Percentiles rank a stretch among this genome's conserved stretches.
These are phyloP conservation scores for Druon quercuslanigerum DNA, from an alignment of 1,140 invertebrate species.

Conservation along the genomic window DNA sequence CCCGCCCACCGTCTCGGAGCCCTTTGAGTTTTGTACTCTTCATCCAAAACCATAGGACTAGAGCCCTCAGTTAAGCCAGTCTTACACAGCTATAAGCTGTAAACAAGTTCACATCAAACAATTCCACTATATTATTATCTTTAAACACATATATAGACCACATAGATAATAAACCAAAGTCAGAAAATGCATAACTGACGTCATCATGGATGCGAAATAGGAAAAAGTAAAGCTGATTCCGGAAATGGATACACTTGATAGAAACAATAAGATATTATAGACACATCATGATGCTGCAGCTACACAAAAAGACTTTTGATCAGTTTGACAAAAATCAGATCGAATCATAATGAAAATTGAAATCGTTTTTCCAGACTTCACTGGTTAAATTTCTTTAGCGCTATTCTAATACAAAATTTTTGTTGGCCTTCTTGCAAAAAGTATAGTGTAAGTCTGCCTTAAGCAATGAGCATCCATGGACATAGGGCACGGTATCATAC, in stretches of 20 bases:
- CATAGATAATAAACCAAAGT: no score
- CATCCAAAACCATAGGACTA: slow-evolving; percentile 66
- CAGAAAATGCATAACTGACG: no score
- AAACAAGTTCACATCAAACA: slow-evolving; percentile 46
- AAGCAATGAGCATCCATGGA: background rate
- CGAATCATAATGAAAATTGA: slow-evolving; percentile 47
- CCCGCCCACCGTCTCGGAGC: slow-evolving; percentile 73
- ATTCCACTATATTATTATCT: slow-evolving; percentile 36
- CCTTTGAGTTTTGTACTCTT: slow-evolving; percentile 63
- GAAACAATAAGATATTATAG: no score
- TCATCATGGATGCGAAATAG: no score
- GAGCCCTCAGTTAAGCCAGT: slow-evolving; percentile 47
- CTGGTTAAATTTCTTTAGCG: background rate
- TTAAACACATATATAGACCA: no score
- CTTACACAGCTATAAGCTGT: slow-evolving; percentile 53
- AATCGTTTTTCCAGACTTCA: slow-evolving; percentile 34
- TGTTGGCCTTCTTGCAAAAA: background rate
- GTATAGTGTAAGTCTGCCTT: background rate
- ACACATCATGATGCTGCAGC: no score
- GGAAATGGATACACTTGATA: no score
- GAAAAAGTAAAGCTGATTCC: no score
- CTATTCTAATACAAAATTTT: background rate
- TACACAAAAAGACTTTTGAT: no score
- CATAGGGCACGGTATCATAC: slow-evolving; percentile 3
- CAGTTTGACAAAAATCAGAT: no score